Conservation (phyloP, 1,140 invertebrate species). For the Onthophagus taurus region DNA sequence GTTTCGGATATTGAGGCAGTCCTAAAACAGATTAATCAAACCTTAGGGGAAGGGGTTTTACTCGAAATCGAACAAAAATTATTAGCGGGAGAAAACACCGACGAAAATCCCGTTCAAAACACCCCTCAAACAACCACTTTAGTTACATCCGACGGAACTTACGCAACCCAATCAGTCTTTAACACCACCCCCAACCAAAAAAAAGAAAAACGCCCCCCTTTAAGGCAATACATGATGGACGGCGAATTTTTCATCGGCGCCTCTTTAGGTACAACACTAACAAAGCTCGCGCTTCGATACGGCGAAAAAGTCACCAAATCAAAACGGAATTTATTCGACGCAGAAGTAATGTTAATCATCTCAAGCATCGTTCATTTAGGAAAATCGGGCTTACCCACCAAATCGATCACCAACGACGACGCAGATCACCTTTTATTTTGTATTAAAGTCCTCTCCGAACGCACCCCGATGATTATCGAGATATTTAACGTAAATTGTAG, state of each 20-base stretch:
- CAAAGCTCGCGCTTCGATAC: constrained; percentile 81
- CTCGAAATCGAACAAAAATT: constrained; percentile 79
- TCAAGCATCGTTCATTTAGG: constrained; percentile 79
- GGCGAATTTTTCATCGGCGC: constrained; percentile 96
- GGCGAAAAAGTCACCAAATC: constrained; percentile 47
- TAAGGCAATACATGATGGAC: constrained; percentile 82
- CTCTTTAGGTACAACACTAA: constrained; percentile 79
- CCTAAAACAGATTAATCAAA: constrained; percentile 62
- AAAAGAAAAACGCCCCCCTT: constrained; percentile 65
- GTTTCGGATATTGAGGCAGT: constrained; percentile 71
- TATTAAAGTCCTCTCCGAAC: constrained; percentile 66
- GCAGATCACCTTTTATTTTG: constrained; percentile 83
- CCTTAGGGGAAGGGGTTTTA: constrained; percentile 81
- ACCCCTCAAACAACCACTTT: constrained; percentile 41
- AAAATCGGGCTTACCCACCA: constrained; percentile 57
- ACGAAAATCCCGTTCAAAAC: constrained; percentile 37
- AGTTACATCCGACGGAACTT: constrained; percentile 97
- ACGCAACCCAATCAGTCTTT: constrained; percentile 96
- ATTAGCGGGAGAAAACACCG: constrained; percentile 52
- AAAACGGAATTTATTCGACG: constrained; percentile 60
- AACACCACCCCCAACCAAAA: constrained; percentile 59
- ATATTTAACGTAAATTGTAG: constrained; percentile 76
- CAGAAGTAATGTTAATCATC: constrained; percentile 83
- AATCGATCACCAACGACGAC: constrained; percentile 92
- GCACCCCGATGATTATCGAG: constrained; percentile 55